phyloP scores from a whole-genome alignment of 2,113 vertebrate genomes.

The Gymnorhina tibicen region DNA sequence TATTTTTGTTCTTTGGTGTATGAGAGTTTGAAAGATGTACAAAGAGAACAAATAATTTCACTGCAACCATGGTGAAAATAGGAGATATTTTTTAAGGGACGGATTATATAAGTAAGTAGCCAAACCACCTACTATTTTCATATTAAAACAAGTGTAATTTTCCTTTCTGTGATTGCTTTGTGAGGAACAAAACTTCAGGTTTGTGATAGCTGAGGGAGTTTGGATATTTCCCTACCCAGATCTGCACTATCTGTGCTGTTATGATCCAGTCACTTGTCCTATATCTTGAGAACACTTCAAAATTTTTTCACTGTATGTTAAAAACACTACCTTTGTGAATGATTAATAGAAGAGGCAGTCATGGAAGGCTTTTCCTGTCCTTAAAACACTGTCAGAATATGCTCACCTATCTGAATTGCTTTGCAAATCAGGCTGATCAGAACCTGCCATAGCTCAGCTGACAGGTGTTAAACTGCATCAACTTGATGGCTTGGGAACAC shows the following conservation, averaged over 20 bases:
- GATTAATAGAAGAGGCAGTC: background rate
- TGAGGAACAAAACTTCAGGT: background rate
- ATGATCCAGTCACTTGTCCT: background rate
- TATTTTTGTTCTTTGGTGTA: background rate
- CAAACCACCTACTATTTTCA: background rate
- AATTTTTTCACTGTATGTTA: background rate
- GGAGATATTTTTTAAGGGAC: background rate
- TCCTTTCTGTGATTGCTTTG: background rate
- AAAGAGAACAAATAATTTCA: background rate
- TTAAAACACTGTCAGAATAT: background rate
- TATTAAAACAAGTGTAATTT: background rate
- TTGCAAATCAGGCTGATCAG: background rate
- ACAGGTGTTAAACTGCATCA: background rate
- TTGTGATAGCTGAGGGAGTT: background rate
- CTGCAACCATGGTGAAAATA: background rate
- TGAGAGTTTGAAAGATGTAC: background rate
- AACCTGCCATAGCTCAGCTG: background rate
- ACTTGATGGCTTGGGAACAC: background rate
- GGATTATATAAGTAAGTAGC: background rate
- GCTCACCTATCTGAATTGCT: background rate
- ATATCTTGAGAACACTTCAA: background rate
- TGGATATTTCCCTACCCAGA: background rate
- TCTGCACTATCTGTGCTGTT: background rate
- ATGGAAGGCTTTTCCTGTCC: background rate
- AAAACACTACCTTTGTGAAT: background rate